Base-by-base conservation (phyloP, 1,140 invertebrate species). In the Eubasilissa regina region DNA sequence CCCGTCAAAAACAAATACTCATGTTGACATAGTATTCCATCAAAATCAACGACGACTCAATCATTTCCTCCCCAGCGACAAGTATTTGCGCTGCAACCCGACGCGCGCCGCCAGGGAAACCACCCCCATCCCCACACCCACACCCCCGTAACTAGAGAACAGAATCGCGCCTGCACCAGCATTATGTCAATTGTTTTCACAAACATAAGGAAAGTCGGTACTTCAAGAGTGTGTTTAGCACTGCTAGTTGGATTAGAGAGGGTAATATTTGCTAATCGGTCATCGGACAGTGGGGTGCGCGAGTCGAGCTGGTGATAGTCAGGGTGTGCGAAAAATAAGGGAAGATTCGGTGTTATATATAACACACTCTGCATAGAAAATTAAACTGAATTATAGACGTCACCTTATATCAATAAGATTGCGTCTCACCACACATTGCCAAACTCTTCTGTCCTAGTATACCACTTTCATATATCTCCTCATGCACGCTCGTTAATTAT, bases 261-360 rank as follows among this genome's bases (percentile, higher is more conserved):
- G 73, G 56, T 44, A 75, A 60, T 75, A 75, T 75, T 75, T 75
- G 73, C 73, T 75, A 75, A 75, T 75, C 73, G 73, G 21, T 21
- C 51, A 21, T 25, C 35, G 55, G 56, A 75, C 55, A 75, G 58
- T 75, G 13, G 56, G 51, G 21, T n/a, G 73, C 53, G 73, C 73
- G 55, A 35, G 53, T 45, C 53, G 43, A 12, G 44, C 44, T 44
- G 11, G 25, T 11, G 62, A 8, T 15, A 21, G 55, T 58, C 8
- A 15, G 12, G 55, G 35, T 9, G 60, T 64, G 25, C n/a, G 9
- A 3, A 13, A 15, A 15, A 8, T 13, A 51, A 51, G 48, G 48
- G 8, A 4, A 4, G 48, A 51, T 4, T 51, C n/a, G 25, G 25
- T 35, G 25, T 6, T 6, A 6, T 35, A n/a, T n/a, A n/a, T n/a